Percentiles rank a stretch among this genome's conserved stretches.
Evolutionary conservation across 2,888 invertebrate species (phyloP).

Genomic region (Neuroscelio doddi): DNA sequence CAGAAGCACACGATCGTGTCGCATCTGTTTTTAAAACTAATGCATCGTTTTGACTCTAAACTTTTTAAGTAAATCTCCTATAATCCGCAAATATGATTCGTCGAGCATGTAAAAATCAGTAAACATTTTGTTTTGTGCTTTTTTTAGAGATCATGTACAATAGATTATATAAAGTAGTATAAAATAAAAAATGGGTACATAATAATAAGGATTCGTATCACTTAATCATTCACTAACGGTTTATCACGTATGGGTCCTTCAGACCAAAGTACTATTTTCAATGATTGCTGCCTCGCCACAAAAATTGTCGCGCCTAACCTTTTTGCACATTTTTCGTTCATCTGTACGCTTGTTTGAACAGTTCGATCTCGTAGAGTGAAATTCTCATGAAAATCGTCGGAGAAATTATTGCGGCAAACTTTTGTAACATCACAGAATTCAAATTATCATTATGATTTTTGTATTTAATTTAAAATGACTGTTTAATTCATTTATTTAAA

Average conservation of each 20-base stretch:
- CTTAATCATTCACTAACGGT: slow-evolving; percentile 55
- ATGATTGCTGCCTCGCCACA: slow-evolving; percentile 36
- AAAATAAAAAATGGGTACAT: slow-evolving; percentile 63
- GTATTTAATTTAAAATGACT: no score
- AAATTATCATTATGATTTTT: slow-evolving; percentile 8
- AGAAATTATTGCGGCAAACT: not conserved
- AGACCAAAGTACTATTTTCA: slow-evolving; percentile 35
- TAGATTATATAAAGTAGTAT: slow-evolving; percentile 71
- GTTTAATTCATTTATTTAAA: no score
- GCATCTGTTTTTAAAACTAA: slow-evolving; percentile 35
- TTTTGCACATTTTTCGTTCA: no score
- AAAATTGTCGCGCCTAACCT: not conserved
- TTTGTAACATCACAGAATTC: not conserved
- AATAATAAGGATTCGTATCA: slow-evolving; percentile 67
- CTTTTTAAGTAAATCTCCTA: slow-evolving; percentile 57
- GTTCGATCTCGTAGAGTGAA: not conserved
- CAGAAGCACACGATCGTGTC: slow-evolving; percentile 41
- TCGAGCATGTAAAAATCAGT: slow-evolving; percentile 69
- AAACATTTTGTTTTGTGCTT: slow-evolving; percentile 69
- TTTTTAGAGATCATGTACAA: slow-evolving; percentile 69
- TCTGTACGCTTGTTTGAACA: not conserved
- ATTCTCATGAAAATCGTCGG: not conserved
- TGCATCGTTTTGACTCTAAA: slow-evolving; percentile 47
- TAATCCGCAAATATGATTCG: slow-evolving; percentile 60
- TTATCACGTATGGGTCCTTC: slow-evolving; percentile 57